Base-by-base conservation (phyloP, 1,140 invertebrate species). In the Babylonia areolata region DNA sequence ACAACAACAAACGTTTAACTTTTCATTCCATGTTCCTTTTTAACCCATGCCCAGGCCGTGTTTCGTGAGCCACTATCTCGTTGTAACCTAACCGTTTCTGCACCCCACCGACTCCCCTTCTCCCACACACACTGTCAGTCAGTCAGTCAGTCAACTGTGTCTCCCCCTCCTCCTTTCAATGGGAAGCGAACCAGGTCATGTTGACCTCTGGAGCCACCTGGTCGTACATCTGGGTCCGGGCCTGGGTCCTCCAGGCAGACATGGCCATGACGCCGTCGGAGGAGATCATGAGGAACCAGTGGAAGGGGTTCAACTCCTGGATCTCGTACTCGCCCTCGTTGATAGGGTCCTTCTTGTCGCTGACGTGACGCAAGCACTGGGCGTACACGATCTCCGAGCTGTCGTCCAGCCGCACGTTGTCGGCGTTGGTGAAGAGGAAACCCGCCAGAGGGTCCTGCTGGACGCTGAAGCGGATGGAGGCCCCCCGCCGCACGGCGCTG, bases 241-340 rank as follows among this genome's bases (percentile, higher is more conserved):
- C 28, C 33, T 77, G 37, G 35, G 84, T 39, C 11, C 40, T 35
- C 42, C 86, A 58, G 0, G 86, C 86, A 11, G 84, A 84, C 83
- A 87, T 87, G 75, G 86, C 78, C 33, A 87, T 83, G 31, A 85
- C 77, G 58, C 86, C 86, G 0, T 51, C 40, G 15, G 82, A 80
- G 64, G 82, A 84, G 75, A 87, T 83, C 86, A 87, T 87, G 31
- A 87, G 77, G n/a, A 83, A 84, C 86, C 86, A 87, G 37, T 83
- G 54, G 58, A 87, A 87, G 75, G 84, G 51, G 20, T 64, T 64
- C 20, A 79, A 40, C 15, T 51, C 79, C 82, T 87, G 86, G 31
- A 87, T 40, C 40, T 37, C 78, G 82, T 87, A 87, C 42, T 87
- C 82, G 23, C 84, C 78, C 35, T 71, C 64, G 11, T 5, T 35